phyloP scores from a whole-genome alignment of 2,113 vertebrate genomes.

The Scophthalmus maximus region DNA sequence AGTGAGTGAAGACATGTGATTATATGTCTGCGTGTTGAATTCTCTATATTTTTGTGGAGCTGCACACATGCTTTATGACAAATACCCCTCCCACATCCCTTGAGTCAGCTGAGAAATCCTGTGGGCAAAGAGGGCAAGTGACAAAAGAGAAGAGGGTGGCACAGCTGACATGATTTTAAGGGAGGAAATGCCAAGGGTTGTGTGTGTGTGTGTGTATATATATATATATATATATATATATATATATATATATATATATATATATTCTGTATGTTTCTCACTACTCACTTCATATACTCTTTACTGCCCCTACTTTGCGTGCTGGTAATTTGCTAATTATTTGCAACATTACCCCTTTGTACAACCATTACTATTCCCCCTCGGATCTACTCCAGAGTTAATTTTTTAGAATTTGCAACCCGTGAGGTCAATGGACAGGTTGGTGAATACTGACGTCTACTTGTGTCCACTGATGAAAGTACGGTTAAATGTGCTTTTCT shows the following conservation, averaged over 20 bases:
- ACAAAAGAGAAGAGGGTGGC: neutral
- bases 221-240: too few relatives aligned
- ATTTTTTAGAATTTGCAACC: too few relatives aligned
- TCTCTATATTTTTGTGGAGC: conserved; percentile 12
- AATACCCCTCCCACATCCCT: conserved; percentile 22
- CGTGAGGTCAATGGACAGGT: neutral
- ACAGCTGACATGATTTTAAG: conserved; percentile 24
- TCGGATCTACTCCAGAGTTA: neutral
- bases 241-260: too few relatives aligned
- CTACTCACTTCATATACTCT: too few relatives aligned
- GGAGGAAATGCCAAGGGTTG: too few relatives aligned
- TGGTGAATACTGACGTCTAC: neutral
- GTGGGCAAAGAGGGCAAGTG: conserved; percentile 23
- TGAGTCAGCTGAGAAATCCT: conserved; percentile 27
- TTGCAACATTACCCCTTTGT: conserved; percentile 4
- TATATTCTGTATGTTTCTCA: too few relatives aligned
- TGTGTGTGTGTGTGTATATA: too few relatives aligned
- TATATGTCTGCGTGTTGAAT: neutral
- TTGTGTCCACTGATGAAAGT: neutral
- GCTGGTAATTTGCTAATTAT: conserved; percentile 11
- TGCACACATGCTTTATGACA: conserved; percentile 24
- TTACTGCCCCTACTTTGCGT: neutral
- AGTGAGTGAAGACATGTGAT: neutral
- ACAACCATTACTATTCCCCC: neutral
- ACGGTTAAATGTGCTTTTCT: neutral